These are phyloP conservation scores for Halotydeus destructor DNA, from an alignment of 1,140 invertebrate species.

Conservation along the genomic window DNA sequence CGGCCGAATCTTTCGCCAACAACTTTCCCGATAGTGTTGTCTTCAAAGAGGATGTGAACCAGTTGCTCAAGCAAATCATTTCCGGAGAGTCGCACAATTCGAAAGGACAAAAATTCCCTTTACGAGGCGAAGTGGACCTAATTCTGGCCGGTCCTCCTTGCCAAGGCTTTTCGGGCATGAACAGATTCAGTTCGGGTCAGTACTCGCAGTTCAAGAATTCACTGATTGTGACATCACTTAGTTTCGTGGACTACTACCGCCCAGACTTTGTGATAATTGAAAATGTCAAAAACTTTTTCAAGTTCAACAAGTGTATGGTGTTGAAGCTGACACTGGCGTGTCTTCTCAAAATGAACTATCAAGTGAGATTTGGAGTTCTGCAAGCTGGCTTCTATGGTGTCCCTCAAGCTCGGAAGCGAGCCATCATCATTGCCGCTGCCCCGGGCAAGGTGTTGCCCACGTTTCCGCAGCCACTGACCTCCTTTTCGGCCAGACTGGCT, in stretches of 20 bases:
- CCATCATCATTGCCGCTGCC: conserved; percentile 60
- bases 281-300: conserved; percentile 67
- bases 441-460: conserved; percentile 52
- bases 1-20: conserved; percentile 51
- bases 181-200: conserved; percentile 62
- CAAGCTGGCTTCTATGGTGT: conserved; percentile 72
- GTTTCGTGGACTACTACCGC: conserved; percentile 65
- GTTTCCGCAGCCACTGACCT: conserved; percentile 57
- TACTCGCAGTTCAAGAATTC: conserved; percentile 68
- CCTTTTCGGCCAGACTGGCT: conserved; percentile 48
- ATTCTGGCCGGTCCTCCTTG: conserved; percentile 74
- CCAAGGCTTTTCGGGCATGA: conserved; percentile 77
- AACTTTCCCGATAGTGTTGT: conserved; percentile 53
- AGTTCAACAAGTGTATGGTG: conserved; percentile 54
- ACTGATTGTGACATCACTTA: conserved; percentile 56
- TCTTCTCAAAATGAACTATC: conserved; percentile 61
- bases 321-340: conserved; percentile 56
- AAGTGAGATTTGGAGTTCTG: conserved; percentile 61
- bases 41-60: conserved; percentile 60
- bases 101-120: conserved; percentile 41
- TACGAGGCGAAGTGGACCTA: conserved; percentile 58
- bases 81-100: conserved; percentile 23
- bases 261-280: conserved; percentile 66
- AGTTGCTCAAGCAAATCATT: conserved; percentile 40
- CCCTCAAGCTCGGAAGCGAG: conserved; percentile 50